Base-by-base conservation (phyloP, 1,140 invertebrate genomes). In the Thalassaphorura encarpata region DNA sequence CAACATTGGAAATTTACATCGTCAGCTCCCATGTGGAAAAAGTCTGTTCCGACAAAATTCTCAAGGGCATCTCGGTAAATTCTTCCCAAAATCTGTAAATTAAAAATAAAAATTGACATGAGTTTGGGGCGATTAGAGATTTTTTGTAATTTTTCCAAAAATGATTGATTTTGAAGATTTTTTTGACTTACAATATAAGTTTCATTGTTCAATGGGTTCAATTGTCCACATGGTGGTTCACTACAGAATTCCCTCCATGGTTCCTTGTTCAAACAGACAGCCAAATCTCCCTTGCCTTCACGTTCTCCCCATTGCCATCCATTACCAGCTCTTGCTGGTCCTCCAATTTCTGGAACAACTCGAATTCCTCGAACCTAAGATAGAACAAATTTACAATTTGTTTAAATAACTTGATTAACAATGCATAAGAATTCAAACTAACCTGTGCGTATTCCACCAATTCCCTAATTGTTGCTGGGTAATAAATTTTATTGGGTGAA, bases 1-100 rank as follows among this genome's bases (percentile, higher is more conserved):
- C 88, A 92, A 67, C 87, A 91, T 27, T 73, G 71, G 19, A 82
- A 72, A 43, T 78, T 82, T 0, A 87, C 86, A 67, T 92, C 87
- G 66, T 90, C 87, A 0, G 87, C 88, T 24, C 88, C 88, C 85
- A 90, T 89, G 65, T 92, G 88, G 70, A 90, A 90, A 1, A 90
- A 74, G 66, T 87, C 84, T 0, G 84, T 78, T 23, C 52, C 56
- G 13, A 41, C 21, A 39, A 65, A 65, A 33, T 58, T 52, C 16
- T 65, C 63, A 2, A 65, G 23, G 18, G 63, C 63, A 27, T 65
- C 63, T 27, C 63, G 53, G 55, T 65, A 65, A n/a, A 65, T 52
- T 15, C 63, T 53, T 1, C 60, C 60, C 29, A 65, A 40, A 24
- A 60, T 45, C 60, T 62, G 23, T 19, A 16, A n/a, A n/a, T n/a